These are phyloP conservation scores for Camponotus vicinus DNA, from an alignment of 1,140 invertebrate species.

Conservation along the genomic window DNA sequence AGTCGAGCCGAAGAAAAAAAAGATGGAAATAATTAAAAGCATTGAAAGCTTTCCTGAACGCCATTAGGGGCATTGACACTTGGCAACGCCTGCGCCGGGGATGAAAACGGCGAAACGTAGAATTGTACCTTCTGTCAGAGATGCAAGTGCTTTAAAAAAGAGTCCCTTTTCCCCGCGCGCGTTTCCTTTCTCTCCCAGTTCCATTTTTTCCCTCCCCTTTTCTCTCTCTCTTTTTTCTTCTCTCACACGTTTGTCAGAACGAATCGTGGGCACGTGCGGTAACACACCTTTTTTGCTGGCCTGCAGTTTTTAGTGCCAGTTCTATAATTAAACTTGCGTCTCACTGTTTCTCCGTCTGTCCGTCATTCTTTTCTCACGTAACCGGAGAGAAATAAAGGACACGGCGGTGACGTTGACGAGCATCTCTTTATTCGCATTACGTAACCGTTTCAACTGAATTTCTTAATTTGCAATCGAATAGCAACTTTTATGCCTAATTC, in stretches of 20 bases:
- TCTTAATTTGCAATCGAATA: conserved; percentile 42
- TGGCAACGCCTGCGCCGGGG: conserved; percentile 62
- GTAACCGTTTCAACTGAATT: conserved; percentile 41
- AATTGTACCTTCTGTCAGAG: conserved; percentile 70
- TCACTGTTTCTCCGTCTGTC: conserved; percentile 82
- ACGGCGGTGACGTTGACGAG: conserved; percentile 49
- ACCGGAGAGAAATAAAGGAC: conserved; percentile 9
- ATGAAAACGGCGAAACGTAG: conserved; percentile 55
- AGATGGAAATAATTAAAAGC: conserved; percentile 84
- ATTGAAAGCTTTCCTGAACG: conserved; percentile 80
- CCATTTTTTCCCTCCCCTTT: not conserved
- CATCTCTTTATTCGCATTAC: conserved; percentile 45
- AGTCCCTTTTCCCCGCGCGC: not conserved
- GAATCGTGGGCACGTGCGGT: conserved; percentile 66
- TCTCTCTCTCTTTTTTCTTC: conserved; percentile 22
- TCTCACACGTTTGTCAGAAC: conserved; percentile 58
- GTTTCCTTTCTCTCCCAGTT: not conserved
- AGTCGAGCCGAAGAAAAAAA: conserved; percentile 75
- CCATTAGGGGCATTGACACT: conserved; percentile 80
- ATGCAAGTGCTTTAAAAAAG: conserved; percentile 81
- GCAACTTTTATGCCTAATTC: not conserved
- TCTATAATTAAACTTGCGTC: conserved; percentile 83
- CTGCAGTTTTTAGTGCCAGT: conserved; percentile 81
- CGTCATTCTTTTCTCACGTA: conserved; percentile 71
- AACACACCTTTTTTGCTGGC: conserved; percentile 75